phyloP scores from a whole-genome alignment of 2,797 vertebrate species.

The Hylomyscus alleni region DNA sequence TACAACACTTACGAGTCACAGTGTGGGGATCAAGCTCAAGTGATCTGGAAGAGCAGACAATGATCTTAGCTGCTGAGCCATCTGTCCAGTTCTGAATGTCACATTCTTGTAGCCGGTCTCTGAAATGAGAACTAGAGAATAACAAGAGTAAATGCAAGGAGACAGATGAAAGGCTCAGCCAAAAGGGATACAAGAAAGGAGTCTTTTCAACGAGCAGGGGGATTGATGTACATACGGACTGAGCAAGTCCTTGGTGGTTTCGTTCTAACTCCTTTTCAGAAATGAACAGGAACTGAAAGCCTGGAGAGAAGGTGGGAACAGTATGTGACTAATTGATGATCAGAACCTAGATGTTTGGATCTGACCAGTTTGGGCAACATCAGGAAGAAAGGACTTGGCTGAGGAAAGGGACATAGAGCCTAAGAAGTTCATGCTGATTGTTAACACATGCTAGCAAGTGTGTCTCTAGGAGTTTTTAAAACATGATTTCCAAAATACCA shows the following conservation, averaged over 20 bases:
- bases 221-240: neutral
- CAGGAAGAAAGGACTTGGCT: neutral
- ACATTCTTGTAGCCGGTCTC: too few species aligned
- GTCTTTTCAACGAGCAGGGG: neutral
- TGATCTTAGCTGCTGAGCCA: neutral
- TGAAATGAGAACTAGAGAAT: neutral
- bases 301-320: neutral
- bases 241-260: neutral
- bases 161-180: neutral
- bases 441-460: neutral
- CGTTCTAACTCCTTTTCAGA: fast-evolving
- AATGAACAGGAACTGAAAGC: neutral
- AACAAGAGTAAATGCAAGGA: neutral
- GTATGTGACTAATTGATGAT: neutral
- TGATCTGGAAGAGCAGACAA: neutral
- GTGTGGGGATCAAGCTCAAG: neutral
- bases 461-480: neutral
- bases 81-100: neutral
- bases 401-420: neutral
- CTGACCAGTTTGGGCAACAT: neutral
- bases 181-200: neutral
- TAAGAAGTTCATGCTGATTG: neutral
- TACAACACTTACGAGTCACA: neutral
- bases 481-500: slow-evolving; percentile 30
- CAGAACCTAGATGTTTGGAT: neutral